These are phyloP conservation scores for Caenorhabditis zanzibari DNA, from an alignment of 2,888 invertebrate species.

Conservation along the genomic window DNA sequence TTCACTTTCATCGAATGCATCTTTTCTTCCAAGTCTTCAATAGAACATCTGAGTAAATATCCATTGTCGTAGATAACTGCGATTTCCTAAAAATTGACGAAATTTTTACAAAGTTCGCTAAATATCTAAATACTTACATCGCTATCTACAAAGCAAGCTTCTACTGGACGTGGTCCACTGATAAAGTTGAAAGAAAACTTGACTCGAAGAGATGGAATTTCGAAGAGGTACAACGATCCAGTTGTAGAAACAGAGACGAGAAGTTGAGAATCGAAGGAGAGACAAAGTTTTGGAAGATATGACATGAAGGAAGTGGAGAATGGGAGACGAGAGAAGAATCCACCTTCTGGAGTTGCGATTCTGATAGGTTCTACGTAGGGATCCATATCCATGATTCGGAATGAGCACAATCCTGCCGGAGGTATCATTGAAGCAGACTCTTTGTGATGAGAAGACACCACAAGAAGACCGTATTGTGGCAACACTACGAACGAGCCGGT, in stretches of 20 bases:
- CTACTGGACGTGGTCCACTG: slow-evolving; percentile 64
- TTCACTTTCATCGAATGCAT: slow-evolving; percentile 58
- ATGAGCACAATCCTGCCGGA: slow-evolving; percentile 67
- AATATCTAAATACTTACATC: slow-evolving; percentile 47
- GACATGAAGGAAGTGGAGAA: slow-evolving; percentile 63
- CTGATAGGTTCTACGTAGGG: slow-evolving; percentile 68
- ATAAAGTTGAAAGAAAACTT: slow-evolving; percentile 57
- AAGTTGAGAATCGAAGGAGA: slow-evolving; percentile 56
- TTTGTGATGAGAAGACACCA: slow-evolving; percentile 67
- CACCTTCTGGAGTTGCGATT: slow-evolving; percentile 37
- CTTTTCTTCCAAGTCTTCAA: slow-evolving; percentile 65
- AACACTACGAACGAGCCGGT: slow-evolving; percentile 64
- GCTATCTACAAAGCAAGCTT: slow-evolving; percentile 69
- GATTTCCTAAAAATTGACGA: slow-evolving; percentile 64
- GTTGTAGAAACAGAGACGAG: slow-evolving; percentile 63
- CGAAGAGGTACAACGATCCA: slow-evolving; percentile 70
- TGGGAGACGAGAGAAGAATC: slow-evolving; percentile 66
- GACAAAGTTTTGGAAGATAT: slow-evolving; percentile 61
- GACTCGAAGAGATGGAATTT: slow-evolving; percentile 61
- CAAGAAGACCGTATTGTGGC: slow-evolving; percentile 63
- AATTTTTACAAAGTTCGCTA: no score
- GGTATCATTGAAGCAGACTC: slow-evolving; percentile 47
- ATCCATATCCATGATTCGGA: slow-evolving; percentile 66
- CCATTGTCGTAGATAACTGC: slow-evolving; percentile 71
- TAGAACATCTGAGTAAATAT: slow-evolving; percentile 55